phyloP scores from a whole-genome alignment of 2,797 vertebrate genomes.

The Hyperoplus immaculatus region DNA sequence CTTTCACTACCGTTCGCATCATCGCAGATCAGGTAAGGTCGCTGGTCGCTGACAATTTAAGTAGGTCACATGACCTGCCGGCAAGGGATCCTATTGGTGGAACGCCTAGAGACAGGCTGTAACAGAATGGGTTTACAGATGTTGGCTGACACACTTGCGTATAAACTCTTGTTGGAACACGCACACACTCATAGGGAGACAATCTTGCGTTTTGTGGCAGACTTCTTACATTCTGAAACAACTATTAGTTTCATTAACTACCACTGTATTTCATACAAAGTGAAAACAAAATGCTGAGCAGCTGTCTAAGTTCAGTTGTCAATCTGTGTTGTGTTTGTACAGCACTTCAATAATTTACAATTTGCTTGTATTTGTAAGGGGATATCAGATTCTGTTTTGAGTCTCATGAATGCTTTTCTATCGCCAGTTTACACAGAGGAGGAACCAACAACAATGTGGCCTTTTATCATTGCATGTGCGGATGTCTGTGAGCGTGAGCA shows the following conservation, averaged over 20 bases:
- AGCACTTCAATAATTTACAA: background rate
- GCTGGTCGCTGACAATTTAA: conserved; percentile 60
- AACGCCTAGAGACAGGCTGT: conserved; percentile 30
- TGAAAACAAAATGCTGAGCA: background rate
- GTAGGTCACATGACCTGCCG: conserved; percentile 66
- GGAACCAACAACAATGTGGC: background rate
- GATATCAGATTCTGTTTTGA: background rate
- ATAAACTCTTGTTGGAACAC: conserved; percentile 30
- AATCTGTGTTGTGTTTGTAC: too few species aligned
- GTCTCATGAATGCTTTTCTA: background rate
- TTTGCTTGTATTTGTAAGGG: background rate
- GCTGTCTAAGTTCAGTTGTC: background rate
- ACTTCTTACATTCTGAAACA: background rate
- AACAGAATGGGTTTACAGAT: conserved; percentile 73
- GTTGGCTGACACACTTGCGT: conserved; percentile 60
- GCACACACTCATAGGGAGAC: conserved; percentile 12
- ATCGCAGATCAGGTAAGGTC: conserved; percentile 76
- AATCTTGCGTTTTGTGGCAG: conserved; percentile 20
- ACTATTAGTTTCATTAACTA: background rate
- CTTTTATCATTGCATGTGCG: conserved; percentile 3
- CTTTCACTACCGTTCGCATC: conserved; percentile 65
- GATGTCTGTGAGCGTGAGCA: conserved; percentile 11
- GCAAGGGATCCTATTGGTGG: conserved; percentile 60
- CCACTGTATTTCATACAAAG: background rate
- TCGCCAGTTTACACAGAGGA: background rate